Evolutionary conservation across 2,797 vertebrate genomes (phyloP), one percentile per base, ranked within the genome.

Genomic region (Mastacembelus armatus): DNA sequence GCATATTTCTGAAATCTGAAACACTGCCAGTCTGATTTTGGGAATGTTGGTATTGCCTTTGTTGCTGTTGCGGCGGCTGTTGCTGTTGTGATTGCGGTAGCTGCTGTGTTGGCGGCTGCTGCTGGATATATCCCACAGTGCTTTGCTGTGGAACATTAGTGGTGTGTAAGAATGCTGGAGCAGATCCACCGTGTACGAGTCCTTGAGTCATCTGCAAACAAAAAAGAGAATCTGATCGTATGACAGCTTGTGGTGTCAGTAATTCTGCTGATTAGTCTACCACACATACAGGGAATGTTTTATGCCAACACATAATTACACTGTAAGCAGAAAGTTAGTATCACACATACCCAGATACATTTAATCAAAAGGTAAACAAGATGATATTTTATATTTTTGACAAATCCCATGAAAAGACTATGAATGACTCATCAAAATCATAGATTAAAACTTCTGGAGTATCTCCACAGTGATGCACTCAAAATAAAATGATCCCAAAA

Each of bases 1-100:
- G 90, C 92, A 96, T 92, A 83, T 95, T 96, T 0, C 93, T 80
- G 70, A 95, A 91, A 91, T 95, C 95, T 0, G 94, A 92, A 71
- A 95, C 88, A 57, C 86, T 92, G 86, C 91, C 90, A 44, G 92
- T 58, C 73, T 94, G 93, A 81, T 89, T 89, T 77, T 95, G 94
- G 0, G 80, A 44, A 77, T 91, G 94, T 85, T 89, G 95, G 83
- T 89, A 94, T 78, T 95, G 95, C 74, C 92, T 92, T 70, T 94
- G 95, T 0, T 93, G 86, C 48, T 92, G 85, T 4, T 91, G 81
- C 2, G 78, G 92, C 0, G 91, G 84, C 30, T 92, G 92, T 0
- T 92, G 85, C 40, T 92, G 84, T 4, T 90, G 95, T 7, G 90
- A 90, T 60, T 91, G 95, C 0, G 89, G 80, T 59, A 92, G 89